A percentile compares a stretch with the other conserved stretches of the same genome.
Conservation (phyloP, 2,888 invertebrate species). For the Andricus quercusramuli region DNA sequence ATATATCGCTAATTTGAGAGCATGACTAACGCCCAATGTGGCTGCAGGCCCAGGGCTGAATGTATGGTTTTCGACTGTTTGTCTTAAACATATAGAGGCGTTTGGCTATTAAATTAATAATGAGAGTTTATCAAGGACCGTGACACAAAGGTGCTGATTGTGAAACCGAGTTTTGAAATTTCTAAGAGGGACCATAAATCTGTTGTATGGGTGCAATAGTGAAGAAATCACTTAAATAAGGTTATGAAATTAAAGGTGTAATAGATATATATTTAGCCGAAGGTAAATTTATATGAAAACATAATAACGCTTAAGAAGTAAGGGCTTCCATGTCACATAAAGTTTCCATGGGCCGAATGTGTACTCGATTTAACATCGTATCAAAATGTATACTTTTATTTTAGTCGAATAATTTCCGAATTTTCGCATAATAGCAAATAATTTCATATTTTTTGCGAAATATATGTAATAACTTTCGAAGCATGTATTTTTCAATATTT, state of each 20-base stretch:
- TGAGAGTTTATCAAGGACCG: background rate
- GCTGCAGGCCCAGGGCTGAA: constrained; percentile 1
- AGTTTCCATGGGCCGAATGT: too few species aligned
- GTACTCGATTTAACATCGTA: too few species aligned
- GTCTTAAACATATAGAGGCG: background rate
- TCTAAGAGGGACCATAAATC: background rate
- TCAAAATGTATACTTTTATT: too few species aligned
- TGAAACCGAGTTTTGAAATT: background rate
- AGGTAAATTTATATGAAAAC: too few species aligned
- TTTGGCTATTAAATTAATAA: background rate
- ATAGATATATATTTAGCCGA: too few species aligned
- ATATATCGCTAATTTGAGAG: constrained; percentile 46
- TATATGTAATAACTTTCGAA: too few species aligned
- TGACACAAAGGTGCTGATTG: background rate
- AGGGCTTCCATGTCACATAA: too few species aligned
- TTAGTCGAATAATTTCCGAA: too few species aligned
- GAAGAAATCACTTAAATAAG: background rate
- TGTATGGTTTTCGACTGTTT: background rate
- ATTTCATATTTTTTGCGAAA: too few species aligned
- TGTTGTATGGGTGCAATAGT: background rate
- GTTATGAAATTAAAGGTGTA: background rate
- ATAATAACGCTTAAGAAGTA: too few species aligned
- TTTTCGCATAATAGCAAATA: too few species aligned
- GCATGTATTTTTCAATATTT: too few species aligned
- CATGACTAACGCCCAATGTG: constrained; percentile 44